Evolutionary conservation across 2,797 vertebrate genomes (phyloP).

Genomic region (Sebastes diploproa): DNA sequence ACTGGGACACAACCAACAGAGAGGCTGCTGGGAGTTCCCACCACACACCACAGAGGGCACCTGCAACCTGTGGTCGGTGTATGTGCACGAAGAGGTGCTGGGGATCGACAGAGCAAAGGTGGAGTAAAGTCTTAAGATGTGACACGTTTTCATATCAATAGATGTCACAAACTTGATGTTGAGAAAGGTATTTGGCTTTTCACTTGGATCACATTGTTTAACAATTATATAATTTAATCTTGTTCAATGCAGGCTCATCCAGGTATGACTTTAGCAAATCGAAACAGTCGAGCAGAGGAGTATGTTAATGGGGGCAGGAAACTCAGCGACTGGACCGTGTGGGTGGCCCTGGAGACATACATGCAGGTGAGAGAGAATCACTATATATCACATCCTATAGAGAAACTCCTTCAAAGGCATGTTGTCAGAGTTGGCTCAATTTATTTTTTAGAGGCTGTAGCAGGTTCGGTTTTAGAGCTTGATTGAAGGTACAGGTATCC

Average conservation of each 20-base stretch:
- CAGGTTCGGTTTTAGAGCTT: no score
- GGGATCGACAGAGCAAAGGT: no score
- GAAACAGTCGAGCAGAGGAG: conserved; percentile 49
- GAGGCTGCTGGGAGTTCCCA: no score
- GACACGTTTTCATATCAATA: not conserved
- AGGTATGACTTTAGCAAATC: conserved; percentile 21
- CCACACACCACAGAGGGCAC: no score
- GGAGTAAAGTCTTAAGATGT: no score
- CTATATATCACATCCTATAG: not conserved
- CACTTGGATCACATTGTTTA: not conserved
- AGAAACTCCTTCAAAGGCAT: no score
- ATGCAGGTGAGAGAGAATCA: conserved; percentile 83
- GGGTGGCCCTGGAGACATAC: conserved; percentile 91
- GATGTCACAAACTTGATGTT: not conserved
- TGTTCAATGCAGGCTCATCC: conserved; percentile 67
- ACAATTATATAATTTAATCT: not conserved
- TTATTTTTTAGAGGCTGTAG: no score
- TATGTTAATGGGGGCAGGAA: conserved; percentile 72
- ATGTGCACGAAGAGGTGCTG: no score
- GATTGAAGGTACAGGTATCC: no score
- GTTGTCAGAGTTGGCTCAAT: no score
- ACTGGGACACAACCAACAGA: no score
- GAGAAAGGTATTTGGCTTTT: not conserved
- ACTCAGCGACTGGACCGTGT: conserved; percentile 76
- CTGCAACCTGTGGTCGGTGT: no score